Evolutionary conservation across 2,113 vertebrate genomes (phyloP), one percentile per base, ranked within the genome.

Genomic region (Aptenodytes patagonicus): DNA sequence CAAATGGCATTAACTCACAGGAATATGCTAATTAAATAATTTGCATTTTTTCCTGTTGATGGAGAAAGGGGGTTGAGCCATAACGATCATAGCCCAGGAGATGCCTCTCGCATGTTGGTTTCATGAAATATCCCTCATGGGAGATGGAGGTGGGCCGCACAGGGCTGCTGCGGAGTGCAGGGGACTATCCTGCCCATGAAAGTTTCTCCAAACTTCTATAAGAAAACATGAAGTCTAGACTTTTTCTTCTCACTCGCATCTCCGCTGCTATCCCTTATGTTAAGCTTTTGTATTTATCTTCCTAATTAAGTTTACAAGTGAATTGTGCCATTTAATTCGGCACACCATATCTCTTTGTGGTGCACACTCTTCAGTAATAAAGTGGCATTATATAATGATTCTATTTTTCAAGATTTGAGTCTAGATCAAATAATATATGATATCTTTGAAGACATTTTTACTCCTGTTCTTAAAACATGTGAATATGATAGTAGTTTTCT

Each of bases 251-350:
- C 54, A 68, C 22, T 80, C 17, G 3, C 10, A 36, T 94, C 81
- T 83, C 46, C 31, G 10, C 54, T 86, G 25, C 32, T 46, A 61
- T 47, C 13, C 18, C 17, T 87, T 94, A 94, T 83, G 31, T 93
- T 82, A 89, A 85, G 49, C 22, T 91, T 98, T 82, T 90, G 60
- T 87, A 58, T 78, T 97, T 96, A 87, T 77, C 40, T 91, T 95
- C 54, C 72, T 98, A 97, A 98, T 98, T 97, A 98, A 97, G 88
- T 97, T 97, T 98, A 96, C 31, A 60, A 97, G 90, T 95, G 78
- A 92, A 92, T 89, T 93, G 82, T 94, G 83, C 32, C 16, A 64
- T 94, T 96, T 97, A 95, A 95, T 98, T 97, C 17, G 7, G 72
- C 89, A 96, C 71, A 90, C 90, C 70, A 10, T 89, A 91, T 78